phyloP scores from a whole-genome alignment of 2,888 invertebrate genomes.

The Polietes domitor region DNA sequence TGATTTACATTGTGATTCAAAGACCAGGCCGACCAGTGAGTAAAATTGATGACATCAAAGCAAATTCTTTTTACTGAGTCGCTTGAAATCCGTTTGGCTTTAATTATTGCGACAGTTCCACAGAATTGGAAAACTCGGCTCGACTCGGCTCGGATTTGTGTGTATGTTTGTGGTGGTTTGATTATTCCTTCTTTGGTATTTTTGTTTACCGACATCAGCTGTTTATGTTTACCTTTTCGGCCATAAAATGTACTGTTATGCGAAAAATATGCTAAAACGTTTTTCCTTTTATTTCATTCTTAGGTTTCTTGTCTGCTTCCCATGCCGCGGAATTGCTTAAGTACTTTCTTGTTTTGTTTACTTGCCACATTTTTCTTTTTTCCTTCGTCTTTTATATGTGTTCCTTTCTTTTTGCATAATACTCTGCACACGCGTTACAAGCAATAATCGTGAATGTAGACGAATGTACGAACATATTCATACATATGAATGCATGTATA shows the following conservation, averaged over 20 bases:
- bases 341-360: slow-evolving; percentile 46
- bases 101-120: neutral
- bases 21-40: slow-evolving; percentile 27
- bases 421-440: slow-evolving; percentile 44
- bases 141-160: no score
- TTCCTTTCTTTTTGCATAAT: slow-evolving; percentile 55
- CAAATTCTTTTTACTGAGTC: neutral
- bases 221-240: slow-evolving; percentile 60
- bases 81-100: neutral
- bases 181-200: neutral
- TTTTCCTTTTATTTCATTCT: neutral
- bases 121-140: neutral
- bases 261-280: slow-evolving; percentile 64
- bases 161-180: neutral
- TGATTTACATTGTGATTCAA: slow-evolving; percentile 7
- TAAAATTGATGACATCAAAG: slow-evolving; percentile 38
- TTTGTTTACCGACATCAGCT: slow-evolving; percentile 53
- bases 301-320: neutral
- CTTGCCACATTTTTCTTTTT: slow-evolving; percentile 50
- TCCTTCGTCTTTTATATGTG: neutral
- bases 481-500: no score
- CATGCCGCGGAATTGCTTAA: neutral
- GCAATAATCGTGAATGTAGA: slow-evolving; percentile 33
- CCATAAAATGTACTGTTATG: slow-evolving; percentile 61
- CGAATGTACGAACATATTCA: no score